Evolutionary conservation across 92 coral and sea anemone genomes (phyloP).

Genomic region (Heteractis magnifica): DNA sequence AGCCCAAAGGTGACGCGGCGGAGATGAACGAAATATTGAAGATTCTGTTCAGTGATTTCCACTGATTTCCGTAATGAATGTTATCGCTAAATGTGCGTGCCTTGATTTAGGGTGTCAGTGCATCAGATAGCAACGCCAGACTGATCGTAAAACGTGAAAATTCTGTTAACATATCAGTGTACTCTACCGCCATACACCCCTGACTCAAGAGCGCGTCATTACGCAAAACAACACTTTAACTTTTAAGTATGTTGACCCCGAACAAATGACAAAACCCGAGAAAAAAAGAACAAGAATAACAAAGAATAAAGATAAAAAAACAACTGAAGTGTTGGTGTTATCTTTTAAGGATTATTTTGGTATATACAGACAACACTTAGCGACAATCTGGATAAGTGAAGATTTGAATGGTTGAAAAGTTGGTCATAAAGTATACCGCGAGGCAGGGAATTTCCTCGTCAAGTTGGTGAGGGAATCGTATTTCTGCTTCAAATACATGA

Average conservation of each 20-base stretch:
- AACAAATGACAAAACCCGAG: neutral
- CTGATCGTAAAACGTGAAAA: neutral
- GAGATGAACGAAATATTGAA: neutral
- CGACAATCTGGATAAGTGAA: neutral
- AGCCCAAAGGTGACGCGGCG: neutral
- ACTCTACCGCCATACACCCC: neutral
- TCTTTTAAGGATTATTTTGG: neutral
- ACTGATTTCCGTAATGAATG: neutral
- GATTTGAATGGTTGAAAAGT: neutral
- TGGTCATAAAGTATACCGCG: neutral
- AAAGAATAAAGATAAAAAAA: neutral
- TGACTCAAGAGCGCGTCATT: neutral
- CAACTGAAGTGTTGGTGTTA: neutral
- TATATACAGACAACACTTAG: neutral
- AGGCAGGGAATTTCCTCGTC: neutral
- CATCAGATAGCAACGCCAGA: neutral
- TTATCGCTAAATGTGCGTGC: neutral
- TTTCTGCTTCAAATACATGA: neutral
- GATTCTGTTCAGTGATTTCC: neutral
- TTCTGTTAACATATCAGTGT: neutral
- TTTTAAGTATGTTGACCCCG: conserved; percentile 24
- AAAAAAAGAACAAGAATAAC: neutral
- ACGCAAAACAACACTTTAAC: conserved; percentile 12
- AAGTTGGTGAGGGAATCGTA: neutral
- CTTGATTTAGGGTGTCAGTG: neutral